Conservation (phyloP, 1,140 invertebrate genomes). For the Telenomus remus region DNA sequence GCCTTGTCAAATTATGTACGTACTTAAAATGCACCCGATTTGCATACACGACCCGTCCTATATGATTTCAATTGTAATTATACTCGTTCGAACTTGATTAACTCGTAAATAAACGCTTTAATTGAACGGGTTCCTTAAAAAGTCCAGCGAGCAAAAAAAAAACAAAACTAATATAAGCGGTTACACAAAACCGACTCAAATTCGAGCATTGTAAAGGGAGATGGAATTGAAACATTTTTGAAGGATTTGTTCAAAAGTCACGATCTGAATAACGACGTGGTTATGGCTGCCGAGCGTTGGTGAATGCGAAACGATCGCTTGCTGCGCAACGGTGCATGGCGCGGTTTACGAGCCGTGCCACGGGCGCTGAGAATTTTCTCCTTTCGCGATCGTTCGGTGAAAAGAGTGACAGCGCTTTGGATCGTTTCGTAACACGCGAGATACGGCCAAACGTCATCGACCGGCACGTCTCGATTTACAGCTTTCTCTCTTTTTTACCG, state of each 20-base stretch:
- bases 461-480: slow-evolving; percentile 49
- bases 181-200: no score
- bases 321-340: slow-evolving; percentile 39
- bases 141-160: slow-evolving; percentile 1
- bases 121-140: slow-evolving; percentile 16
- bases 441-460: slow-evolving; percentile 56
- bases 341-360: slow-evolving; percentile 41
- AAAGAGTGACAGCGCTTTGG: slow-evolving; percentile 57
- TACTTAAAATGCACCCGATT: slow-evolving; percentile 22
- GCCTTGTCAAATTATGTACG: slow-evolving; percentile 7
- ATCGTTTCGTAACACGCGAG: slow-evolving; percentile 55
- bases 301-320: slow-evolving; percentile 46
- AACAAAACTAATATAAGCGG: no score
- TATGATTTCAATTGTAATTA: slow-evolving; percentile 28
- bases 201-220: neutral
- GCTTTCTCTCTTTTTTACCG: slow-evolving; percentile 41
- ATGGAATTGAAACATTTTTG: slow-evolving; percentile 14
- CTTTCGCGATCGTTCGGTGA: slow-evolving; percentile 53
- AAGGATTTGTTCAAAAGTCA: slow-evolving; percentile 23
- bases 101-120: slow-evolving; percentile 22
- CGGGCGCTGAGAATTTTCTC: slow-evolving; percentile 50
- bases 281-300: slow-evolving; percentile 28
- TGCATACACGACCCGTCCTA: slow-evolving; percentile 9
- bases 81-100: slow-evolving; percentile 30
- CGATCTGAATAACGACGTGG: slow-evolving; percentile 34